Percentiles rank a stretch among this genome's conserved stretches.
Conservation (phyloP, 2,888 invertebrate genomes). For the Dynastes maya region DNA sequence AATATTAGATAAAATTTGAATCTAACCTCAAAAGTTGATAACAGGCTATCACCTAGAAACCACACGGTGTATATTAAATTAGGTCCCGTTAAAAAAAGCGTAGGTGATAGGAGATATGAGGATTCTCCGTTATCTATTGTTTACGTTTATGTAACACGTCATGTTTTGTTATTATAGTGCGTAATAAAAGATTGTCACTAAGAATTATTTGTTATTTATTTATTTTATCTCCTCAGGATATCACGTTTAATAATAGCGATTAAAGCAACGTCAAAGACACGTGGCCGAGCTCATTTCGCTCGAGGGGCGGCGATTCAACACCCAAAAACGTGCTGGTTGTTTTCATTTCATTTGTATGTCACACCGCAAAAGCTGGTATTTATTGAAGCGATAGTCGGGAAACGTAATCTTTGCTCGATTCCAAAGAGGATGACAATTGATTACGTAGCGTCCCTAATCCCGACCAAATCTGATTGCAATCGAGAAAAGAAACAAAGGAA, state of each 20-base stretch:
- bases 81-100: no score
- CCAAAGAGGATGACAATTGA: conserved; percentile 58
- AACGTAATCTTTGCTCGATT: conserved; percentile 58
- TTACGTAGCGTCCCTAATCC: conserved; percentile 57
- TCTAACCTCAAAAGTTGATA: no score
- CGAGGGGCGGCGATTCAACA: conserved; percentile 67
- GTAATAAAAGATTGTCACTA: no score
- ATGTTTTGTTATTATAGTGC: no score
- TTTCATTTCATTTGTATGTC: conserved; percentile 68
- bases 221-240: neutral
- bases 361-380: conserved; percentile 66
- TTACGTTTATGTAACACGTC: no score
- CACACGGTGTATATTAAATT: no score
- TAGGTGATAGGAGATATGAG: no score
- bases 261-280: conserved; percentile 54
- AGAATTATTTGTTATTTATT: no score
- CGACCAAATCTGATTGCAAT: conserved; percentile 60
- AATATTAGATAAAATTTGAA: no score
- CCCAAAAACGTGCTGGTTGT: conserved; percentile 66
- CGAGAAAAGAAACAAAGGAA: conserved; percentile 47
- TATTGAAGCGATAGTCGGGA: conserved; percentile 63
- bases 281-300: conserved; percentile 53
- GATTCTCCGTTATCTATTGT: no score
- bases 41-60: no score
- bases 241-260: conserved; percentile 54